These are phyloP conservation scores for Thamnophis sirtalis DNA, from an alignment of 2,113 vertebrate genomes.

Conservation along the genomic window DNA sequence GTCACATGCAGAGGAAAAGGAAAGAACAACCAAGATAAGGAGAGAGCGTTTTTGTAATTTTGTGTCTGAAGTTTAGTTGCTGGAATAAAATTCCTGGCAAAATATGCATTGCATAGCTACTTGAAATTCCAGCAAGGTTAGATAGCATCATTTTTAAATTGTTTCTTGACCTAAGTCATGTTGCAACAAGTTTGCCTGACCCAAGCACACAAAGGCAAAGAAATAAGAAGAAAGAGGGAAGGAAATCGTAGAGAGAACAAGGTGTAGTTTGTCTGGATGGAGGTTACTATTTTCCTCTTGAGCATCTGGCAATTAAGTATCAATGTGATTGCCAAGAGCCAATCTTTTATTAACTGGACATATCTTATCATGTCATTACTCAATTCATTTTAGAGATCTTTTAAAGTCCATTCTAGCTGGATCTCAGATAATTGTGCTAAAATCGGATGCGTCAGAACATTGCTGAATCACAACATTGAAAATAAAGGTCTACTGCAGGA, in stretches of 20 bases:
- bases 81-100: slow-evolving; percentile 4
- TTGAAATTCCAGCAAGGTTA: neutral
- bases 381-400: neutral
- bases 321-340: neutral
- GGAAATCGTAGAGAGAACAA: neutral
- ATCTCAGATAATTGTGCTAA: neutral
- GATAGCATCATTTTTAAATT: slow-evolving; percentile 5
- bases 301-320: neutral
- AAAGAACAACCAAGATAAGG: slow-evolving; percentile 20
- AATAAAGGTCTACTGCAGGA: neutral
- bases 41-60: neutral
- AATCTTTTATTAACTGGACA: neutral
- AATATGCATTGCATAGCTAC: neutral
- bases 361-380: neutral
- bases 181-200: neutral
- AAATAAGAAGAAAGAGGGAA: neutral
- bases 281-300: neutral
- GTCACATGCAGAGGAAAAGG: slow-evolving; percentile 9
- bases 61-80: neutral
- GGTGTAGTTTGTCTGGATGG: neutral
- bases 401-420: neutral
- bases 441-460: neutral
- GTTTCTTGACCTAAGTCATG: neutral
- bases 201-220: neutral
- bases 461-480: neutral